These are phyloP conservation scores for Arbacia lixula DNA, from an alignment of 53 echinoderm and acorn worm species.

Conservation along the genomic window DNA sequence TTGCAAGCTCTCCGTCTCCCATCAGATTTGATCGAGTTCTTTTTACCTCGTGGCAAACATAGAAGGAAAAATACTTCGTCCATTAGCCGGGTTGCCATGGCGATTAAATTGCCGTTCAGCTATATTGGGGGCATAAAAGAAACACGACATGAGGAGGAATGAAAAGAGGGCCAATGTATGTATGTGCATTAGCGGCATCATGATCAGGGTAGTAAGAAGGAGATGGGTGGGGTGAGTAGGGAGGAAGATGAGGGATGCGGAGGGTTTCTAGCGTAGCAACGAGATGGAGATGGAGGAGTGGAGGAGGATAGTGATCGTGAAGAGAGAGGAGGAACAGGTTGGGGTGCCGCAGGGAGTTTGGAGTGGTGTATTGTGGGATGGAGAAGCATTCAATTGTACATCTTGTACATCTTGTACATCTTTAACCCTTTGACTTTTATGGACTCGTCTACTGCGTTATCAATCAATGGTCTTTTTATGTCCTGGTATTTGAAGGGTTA, in stretches of 20 bases:
- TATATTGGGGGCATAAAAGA: neutral
- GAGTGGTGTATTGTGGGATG: too few species aligned
- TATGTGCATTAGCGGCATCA: conserved; percentile 14
- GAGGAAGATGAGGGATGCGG: neutral
- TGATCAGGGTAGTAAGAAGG: neutral
- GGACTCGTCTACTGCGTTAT: too few species aligned
- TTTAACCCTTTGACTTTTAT: too few species aligned
- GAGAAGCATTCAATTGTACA: too few species aligned
- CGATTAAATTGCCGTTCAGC: conserved; percentile 33
- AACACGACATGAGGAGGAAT: neutral
- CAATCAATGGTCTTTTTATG: too few species aligned
- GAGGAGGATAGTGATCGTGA: too few species aligned
- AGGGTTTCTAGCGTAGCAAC: neutral
- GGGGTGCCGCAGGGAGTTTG: too few species aligned
- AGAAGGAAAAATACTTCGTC: conserved; percentile 18
- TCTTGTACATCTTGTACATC: too few species aligned
- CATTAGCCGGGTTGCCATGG: conserved; percentile 38
- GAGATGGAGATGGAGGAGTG: neutral
- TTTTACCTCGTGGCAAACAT: conserved; percentile 24
- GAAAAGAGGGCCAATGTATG: conserved; percentile 38
- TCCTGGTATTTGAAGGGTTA: too few species aligned
- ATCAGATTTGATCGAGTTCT: neutral
- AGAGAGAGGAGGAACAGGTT: too few species aligned
- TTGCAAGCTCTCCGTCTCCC: neutral
- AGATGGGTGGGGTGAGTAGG: neutral